Evolutionary conservation across 2,888 invertebrate species (phyloP), one percentile per base, ranked within the genome.

Genomic region (Sarcophaga rosellei): DNA sequence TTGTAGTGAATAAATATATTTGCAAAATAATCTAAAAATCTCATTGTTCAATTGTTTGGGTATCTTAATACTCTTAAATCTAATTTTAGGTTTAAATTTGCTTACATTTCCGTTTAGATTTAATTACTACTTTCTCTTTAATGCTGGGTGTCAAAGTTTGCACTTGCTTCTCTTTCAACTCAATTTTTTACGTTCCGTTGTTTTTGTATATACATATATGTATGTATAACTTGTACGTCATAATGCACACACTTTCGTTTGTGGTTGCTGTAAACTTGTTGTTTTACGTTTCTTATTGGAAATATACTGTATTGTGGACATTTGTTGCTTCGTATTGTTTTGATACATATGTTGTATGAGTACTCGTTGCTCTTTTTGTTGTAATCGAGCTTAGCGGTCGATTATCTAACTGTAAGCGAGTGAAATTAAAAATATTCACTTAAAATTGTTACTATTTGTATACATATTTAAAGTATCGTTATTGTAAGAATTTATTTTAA

Each of bases 341-440:
- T 66, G n/a, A 15, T 70, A 20, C 53, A 15, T 23, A 35, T 20
- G 68, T 63, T 23, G 17, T 75, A 35, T 53, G 25, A 17, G 20
- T 23, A 57, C 66, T 59, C 17, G 20, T 25, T 76, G 65, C 23
- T 57, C 12, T 61, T 69, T 44, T 3, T 45, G 62, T 81, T 66
- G n/a, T 47, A 47, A 62, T 53, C 68, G 25, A 25, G 44, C 57
- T 65, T 59, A 81, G 65, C 63, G 25, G 70, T 65, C 66, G 61
- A 76, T 85, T 84, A 87, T 79, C 68, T 88, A 88, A 88, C 88
- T 80, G 89, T 88, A 81, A 88, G 84, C 44, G 65, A 65, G 80
- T 86, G 86, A 88, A 86, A 85, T 82, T 81, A 61, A 85, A 86
- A 84, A 57, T 65, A 44, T 65, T 77, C 11, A 62, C 15, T 53